phyloP scores from a whole-genome alignment of 2,113 vertebrate species.

The Dermatemys mawii region DNA sequence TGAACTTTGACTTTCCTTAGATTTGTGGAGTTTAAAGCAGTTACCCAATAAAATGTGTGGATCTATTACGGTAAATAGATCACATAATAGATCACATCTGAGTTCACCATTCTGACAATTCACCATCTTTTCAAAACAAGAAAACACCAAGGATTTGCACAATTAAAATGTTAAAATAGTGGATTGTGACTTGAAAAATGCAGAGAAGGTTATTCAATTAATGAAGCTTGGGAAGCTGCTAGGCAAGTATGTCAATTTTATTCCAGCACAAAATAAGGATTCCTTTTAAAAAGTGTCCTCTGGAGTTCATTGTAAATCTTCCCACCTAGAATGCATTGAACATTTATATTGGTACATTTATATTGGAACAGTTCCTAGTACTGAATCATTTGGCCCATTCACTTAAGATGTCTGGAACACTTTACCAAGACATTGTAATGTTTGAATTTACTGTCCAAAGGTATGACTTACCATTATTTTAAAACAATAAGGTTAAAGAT shows the following conservation, averaged over 20 bases:
- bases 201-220: conserved; percentile 36
- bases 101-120: neutral
- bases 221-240: conserved; percentile 23
- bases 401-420: conserved; percentile 29
- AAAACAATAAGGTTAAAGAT: conserved; percentile 49
- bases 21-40: neutral
- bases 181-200: conserved; percentile 36
- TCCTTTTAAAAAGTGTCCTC: neutral
- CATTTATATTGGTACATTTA: conserved; percentile 48
- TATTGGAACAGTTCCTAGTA: conserved; percentile 33
- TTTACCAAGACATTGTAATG: neutral
- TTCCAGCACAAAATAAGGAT: neutral
- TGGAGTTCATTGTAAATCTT: conserved; percentile 44
- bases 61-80: too few species aligned
- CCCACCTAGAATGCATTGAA: conserved; percentile 41
- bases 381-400: conserved; percentile 44
- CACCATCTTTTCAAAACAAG: neutral
- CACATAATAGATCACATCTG: neutral
- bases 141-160: conserved; percentile 4
- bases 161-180: conserved; percentile 49
- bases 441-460: too few species aligned
- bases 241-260: conserved; percentile 1
- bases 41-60: neutral
- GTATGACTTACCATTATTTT: conserved; percentile 39
- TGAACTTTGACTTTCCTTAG: neutral